These are phyloP conservation scores for Picathartes gymnocephalus DNA, from an alignment of 2,113 vertebrate species.

Conservation along the genomic window DNA sequence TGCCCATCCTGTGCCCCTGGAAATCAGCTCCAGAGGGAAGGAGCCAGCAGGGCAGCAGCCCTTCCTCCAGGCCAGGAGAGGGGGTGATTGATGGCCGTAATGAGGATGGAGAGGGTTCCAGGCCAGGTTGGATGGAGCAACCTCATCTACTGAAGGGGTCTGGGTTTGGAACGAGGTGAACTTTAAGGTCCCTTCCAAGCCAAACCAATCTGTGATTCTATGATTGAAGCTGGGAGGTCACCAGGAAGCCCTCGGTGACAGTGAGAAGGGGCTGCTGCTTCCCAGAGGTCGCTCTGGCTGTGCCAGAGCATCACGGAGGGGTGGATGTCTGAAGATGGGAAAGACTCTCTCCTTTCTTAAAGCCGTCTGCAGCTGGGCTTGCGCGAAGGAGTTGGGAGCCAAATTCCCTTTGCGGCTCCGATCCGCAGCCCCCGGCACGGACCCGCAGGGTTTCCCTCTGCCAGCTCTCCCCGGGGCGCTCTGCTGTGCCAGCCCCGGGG, in stretches of 20 bases:
- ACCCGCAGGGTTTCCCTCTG: not conserved
- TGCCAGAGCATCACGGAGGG: not conserved
- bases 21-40: not conserved
- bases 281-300: not conserved
- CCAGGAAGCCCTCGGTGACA: not conserved
- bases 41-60: not conserved
- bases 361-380: not conserved
- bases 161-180: accelerated
- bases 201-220: accelerated
- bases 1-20: not conserved
- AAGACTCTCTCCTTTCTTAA: not conserved
- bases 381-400: not conserved
- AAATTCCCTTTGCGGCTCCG: not conserved
- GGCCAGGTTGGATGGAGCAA: not conserved
- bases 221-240: not conserved
- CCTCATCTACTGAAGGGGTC: not conserved
- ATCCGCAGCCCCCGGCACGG: no score
- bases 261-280: not conserved
- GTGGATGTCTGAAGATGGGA: not conserved
- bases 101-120: not conserved
- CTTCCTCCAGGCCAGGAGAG: not conserved
- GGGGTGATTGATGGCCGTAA: accelerated
- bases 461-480: not conserved
- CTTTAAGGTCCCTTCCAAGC: not conserved
- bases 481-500: not conserved